These are phyloP conservation scores for Oligia latruncula DNA, from an alignment of 2,888 invertebrate species.

Conservation along the genomic window DNA sequence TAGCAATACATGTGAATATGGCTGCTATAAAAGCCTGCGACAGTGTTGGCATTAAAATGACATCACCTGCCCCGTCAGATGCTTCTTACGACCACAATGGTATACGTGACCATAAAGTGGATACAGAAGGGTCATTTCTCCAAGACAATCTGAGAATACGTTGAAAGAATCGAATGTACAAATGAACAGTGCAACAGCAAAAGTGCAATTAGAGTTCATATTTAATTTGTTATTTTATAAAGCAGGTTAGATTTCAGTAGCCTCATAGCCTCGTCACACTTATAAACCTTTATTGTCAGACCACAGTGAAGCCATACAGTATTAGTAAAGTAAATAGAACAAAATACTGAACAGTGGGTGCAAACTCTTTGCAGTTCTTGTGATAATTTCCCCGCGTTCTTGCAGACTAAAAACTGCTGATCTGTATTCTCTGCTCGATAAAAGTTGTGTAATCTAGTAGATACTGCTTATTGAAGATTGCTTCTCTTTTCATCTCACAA, in stretches of 20 bases:
- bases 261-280: background rate
- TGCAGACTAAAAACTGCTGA: too few relatives aligned
- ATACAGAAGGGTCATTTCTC: slow-evolving; percentile 33
- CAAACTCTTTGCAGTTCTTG: background rate
- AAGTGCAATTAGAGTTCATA: background rate
- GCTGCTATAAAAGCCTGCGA: slow-evolving; percentile 62
- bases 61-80: slow-evolving; percentile 62
- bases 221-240: background rate
- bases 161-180: background rate
- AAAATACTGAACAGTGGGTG: too few relatives aligned
- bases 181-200: background rate
- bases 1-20: slow-evolving; percentile 49
- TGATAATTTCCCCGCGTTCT: background rate
- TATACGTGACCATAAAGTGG: slow-evolving; percentile 6
- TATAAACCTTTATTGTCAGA: too few relatives aligned
- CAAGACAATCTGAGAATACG: background rate
- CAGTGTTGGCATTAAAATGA: slow-evolving; percentile 70
- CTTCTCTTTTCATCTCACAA: background rate
- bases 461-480: background rate
- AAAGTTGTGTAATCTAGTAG: background rate
- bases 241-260: background rate
- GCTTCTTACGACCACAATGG: slow-evolving; percentile 53
- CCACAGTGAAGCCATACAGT: too few relatives aligned
- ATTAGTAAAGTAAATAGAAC: too few relatives aligned
- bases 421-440: background rate